Percentiles rank a stretch among this genome's conserved stretches.
Evolutionary conservation across 1,140 invertebrate species (phyloP).

Genomic region (Radopholus similis): DNA sequence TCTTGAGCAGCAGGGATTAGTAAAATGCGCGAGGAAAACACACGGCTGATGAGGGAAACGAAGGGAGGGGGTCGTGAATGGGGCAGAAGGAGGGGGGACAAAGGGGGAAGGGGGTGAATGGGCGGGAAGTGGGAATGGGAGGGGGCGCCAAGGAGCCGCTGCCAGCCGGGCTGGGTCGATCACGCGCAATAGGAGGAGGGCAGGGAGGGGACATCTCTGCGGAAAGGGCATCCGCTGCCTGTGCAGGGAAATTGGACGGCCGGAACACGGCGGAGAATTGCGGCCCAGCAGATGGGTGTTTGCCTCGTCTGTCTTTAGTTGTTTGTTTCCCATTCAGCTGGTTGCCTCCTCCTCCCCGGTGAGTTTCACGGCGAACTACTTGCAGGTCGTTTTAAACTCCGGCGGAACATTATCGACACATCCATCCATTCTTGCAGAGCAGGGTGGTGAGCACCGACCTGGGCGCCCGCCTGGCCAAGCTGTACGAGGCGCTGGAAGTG

Average conservation of each 20-base stretch:
- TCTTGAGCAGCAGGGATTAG: neutral
- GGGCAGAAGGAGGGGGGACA: neutral
- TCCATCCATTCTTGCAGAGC: no score
- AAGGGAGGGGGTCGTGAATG: neutral
- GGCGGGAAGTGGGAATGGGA: neutral
- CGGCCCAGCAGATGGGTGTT: neutral
- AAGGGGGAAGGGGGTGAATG: neutral
- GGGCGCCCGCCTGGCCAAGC: slow-evolving; percentile 26
- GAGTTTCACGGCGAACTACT: slow-evolving; percentile 38
- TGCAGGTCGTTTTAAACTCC: no score
- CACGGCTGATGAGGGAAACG: neutral
- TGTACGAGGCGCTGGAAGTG: slow-evolving; percentile 36
- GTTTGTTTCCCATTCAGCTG: slow-evolving; percentile 11
- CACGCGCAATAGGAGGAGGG: neutral
- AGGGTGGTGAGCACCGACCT: slow-evolving; percentile 33
- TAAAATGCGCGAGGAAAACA: no score
- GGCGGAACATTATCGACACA: no score
- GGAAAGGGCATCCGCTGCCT: neutral
- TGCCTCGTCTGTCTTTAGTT: neutral
- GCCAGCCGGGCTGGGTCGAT: neutral
- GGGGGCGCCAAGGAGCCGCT: neutral
- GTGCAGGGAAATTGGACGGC: neutral
- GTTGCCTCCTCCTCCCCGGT: slow-evolving; percentile 24
- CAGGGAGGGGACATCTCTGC: neutral
- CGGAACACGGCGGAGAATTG: neutral